Base-by-base conservation (phyloP, 2,797 vertebrate species). In the Muscicapa comitata region DNA sequence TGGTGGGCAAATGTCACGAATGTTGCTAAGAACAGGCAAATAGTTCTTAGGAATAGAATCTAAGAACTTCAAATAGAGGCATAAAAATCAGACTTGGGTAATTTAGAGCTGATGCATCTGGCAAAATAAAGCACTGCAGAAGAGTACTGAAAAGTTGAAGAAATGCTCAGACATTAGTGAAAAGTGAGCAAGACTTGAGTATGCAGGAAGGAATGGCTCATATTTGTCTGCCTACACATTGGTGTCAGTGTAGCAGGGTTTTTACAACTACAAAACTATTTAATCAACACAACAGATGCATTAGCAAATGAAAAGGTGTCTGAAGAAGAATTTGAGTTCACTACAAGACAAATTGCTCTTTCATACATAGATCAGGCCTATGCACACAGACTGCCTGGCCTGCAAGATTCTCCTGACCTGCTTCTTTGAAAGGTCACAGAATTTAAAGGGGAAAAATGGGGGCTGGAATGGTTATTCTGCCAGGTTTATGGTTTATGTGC, bases 281-380 rank as follows among this genome's bases (percentile, higher is more conserved):
- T 83, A 65, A 93, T 94, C 93, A 84, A 74, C 82, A 59, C 61
- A 84, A 55, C 5, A 43, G 83, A 83, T 88, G 42, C 68, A 71
- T 78, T 71, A 70, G 50, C 79, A 93, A 88, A 96, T 86, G 54
- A 84, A 72, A 92, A 93, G 57, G 74, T 10, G 7, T 89, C 85
- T 78, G 80, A 83, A 88, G 51, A 93, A 81, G 88, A 93, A 90
- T 94, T 92, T 72, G 26, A 76, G 74, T 72, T 37, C 4, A 2
- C 18, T 13, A 59, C 13, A 62, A 88, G 92, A 89, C 88, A 87
- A 93, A 51, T 71, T 82, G 42, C 48, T 86, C 47, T 76, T 35
- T 76, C 45, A 35, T 16, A 83, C 53, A 83, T 66, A 74, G 58
- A 35, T 48, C 14, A n/a, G 26, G 57, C 48, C 57, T 70, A 20